Conservation (phyloP, 2,888 invertebrate genomes). For the Cataglyphis altisquamis region DNA sequence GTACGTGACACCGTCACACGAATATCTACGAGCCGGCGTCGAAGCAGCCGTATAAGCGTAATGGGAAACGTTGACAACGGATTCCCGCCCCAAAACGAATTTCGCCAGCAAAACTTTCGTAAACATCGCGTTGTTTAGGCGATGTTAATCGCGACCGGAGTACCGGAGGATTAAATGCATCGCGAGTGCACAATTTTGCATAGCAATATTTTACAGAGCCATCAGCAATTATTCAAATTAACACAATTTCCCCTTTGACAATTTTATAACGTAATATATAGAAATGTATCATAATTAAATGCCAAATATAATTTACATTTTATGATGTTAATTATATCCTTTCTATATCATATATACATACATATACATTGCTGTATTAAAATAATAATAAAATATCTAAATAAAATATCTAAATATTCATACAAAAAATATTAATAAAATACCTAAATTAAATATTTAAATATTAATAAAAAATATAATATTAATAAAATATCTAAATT, state of each 20-base stretch:
- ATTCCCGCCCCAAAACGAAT: conserved; percentile 27
- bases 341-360: background rate
- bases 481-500: no score
- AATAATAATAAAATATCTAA: background rate
- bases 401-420: background rate
- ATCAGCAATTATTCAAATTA: conserved; percentile 8
- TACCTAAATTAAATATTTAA: no score
- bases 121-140: conserved; percentile 28
- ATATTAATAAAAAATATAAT: no score
- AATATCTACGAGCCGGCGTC: conserved; percentile 30
- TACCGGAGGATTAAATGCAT: background rate
- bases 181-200: conserved; percentile 13
- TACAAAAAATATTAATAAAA: no score
- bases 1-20: conserved; percentile 50
- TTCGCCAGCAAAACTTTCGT: conserved; percentile 38
- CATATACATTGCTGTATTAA: background rate
- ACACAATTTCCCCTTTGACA: background rate
- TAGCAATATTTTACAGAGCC: background rate
- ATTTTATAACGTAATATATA: background rate
- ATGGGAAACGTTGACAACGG: conserved; percentile 37
- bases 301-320: conserved; percentile 4
- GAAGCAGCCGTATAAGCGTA: conserved; percentile 44
- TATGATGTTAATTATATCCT: background rate
- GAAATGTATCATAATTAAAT: conserved; percentile 5
- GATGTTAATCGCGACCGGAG: background rate